Conservation (phyloP, 2,888 invertebrate genomes). For the Agapostemon virescens region DNA sequence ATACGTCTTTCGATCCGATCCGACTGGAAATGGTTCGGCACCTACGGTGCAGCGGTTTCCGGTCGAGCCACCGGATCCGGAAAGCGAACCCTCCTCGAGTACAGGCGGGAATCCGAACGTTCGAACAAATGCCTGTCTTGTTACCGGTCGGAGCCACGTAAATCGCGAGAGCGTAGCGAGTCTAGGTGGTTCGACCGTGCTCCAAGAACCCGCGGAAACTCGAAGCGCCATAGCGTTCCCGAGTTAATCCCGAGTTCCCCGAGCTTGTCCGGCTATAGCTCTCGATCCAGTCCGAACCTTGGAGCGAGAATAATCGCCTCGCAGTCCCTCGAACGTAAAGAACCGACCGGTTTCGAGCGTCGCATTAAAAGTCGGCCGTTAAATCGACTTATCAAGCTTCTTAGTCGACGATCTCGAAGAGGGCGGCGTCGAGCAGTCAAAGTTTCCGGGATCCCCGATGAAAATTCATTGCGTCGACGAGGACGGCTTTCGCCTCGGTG, state of each 20-base stretch:
- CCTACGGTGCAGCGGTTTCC: no score
- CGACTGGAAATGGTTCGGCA: no score
- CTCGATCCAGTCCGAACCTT: neutral
- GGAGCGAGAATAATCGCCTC: constrained; percentile 22
- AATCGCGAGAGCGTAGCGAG: neutral
- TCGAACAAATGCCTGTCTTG: no score
- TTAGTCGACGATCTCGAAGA: neutral
- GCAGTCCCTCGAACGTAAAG: neutral
- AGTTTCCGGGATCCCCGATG: constrained; percentile 44
- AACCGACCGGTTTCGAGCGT: constrained; percentile 1
- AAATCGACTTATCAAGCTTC: constrained; percentile 38
- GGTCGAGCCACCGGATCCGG: no score
- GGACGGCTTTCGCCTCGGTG: constrained; percentile 19
- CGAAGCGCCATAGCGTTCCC: neutral
- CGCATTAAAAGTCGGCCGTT: constrained; percentile 27
- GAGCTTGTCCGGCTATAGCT: neutral
- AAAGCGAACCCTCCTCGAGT: no score
- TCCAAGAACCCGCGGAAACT: neutral
- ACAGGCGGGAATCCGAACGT: no score
- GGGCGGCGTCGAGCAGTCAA: neutral
- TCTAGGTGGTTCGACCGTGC: no score
- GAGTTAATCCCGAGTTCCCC: neutral
- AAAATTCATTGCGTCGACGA: constrained; percentile 44
- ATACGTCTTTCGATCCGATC: no score
- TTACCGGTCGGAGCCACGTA: no score